Evolutionary conservation across 2,113 vertebrate genomes (phyloP).

Genomic region (Daubentonia madagascariensis): DNA sequence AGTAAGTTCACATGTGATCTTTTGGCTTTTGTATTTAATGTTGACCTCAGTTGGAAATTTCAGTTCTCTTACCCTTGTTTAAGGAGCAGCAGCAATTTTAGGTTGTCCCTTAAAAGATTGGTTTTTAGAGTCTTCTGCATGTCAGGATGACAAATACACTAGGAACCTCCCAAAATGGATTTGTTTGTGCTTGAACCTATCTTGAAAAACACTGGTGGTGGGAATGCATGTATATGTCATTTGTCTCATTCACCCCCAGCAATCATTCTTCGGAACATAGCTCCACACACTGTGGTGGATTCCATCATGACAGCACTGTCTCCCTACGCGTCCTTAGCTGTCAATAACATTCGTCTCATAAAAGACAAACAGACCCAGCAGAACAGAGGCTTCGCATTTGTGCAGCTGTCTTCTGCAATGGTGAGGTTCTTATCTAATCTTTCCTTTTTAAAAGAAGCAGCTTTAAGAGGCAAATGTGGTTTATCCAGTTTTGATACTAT

Average conservation of each 20-base stretch:
- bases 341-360: conserved; percentile 98
- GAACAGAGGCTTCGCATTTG: conserved; percentile 97
- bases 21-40: background rate
- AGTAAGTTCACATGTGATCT: conserved; percentile 86
- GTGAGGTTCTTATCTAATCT: conserved; percentile 80
- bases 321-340: conserved; percentile 95
- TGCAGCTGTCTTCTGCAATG: conserved; percentile 97
- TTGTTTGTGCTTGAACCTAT: background rate
- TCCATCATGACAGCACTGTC: conserved; percentile 95
- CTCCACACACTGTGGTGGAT: conserved; percentile 94
- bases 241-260: conserved; percentile 81
- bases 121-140: background rate
- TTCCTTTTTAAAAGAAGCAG: background rate
- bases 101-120: background rate
- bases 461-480: background rate
- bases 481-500: background rate
- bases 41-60: background rate
- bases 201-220: background rate
- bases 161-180: background rate
- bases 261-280: conserved; percentile 97
- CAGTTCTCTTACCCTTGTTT: background rate
- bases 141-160: background rate
- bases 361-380: conserved; percentile 99
- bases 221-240: background rate
- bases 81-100: background rate